Evolutionary conservation across 2,797 vertebrate genomes (phyloP).

Genomic region (Lagocephalus sceleratus): DNA sequence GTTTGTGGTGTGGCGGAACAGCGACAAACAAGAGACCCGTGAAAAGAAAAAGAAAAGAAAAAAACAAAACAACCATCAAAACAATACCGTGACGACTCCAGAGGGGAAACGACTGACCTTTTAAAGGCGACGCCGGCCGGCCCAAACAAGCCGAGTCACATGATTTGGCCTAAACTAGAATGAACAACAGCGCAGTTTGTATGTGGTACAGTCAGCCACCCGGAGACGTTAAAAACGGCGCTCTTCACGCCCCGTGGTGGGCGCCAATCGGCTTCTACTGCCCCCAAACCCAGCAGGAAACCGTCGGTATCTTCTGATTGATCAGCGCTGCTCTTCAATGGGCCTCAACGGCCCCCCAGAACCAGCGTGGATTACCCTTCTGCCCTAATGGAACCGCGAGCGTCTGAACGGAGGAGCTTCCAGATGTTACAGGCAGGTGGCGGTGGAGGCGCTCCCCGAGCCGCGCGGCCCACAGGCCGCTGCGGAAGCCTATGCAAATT

Average conservation of each 20-base stretch:
- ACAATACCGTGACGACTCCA: neutral
- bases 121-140: constrained; percentile 1
- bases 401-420: constrained; percentile 18
- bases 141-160: constrained; percentile 7
- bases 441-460: neutral
- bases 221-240: constrained; percentile 31
- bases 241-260: constrained; percentile 20
- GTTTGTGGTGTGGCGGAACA: constrained; percentile 3
- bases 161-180: constrained; percentile 43
- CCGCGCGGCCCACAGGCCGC: no score
- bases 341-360: constrained; percentile 17
- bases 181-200: constrained; percentile 30
- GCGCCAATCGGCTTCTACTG: no score
- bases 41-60: neutral
- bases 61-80: neutral
- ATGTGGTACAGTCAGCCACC: constrained; percentile 27
- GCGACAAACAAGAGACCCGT: no score
- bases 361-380: constrained; percentile 19
- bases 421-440: neutral
- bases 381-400: constrained; percentile 10
- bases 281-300: no score
- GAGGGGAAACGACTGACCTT: neutral
- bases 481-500: no score
- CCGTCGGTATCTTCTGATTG: neutral
- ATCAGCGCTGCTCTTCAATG: constrained; percentile 24